These are phyloP conservation scores for Girardinichthys multiradiatus DNA, from an alignment of 2,113 vertebrate genomes.

Conservation along the genomic window DNA sequence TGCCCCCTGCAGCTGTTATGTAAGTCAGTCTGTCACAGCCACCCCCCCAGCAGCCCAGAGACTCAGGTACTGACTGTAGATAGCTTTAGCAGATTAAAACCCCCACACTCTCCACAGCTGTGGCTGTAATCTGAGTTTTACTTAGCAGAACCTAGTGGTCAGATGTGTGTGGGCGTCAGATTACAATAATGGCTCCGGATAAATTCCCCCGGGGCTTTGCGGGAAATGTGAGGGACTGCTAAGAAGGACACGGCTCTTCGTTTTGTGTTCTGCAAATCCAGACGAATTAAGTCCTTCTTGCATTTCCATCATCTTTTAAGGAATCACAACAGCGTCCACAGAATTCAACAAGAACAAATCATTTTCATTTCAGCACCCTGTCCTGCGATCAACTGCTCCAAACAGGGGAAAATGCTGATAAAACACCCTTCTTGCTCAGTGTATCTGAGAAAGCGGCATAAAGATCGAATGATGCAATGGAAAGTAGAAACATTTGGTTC, in stretches of 20 bases:
- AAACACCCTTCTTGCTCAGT: slow-evolving; percentile 17
- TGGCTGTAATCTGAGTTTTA: slow-evolving; percentile 65
- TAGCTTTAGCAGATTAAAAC: slow-evolving; percentile 66
- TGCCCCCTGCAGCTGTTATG: slow-evolving; percentile 18
- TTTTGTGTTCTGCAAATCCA: not conserved
- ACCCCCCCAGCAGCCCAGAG: slow-evolving; percentile 16
- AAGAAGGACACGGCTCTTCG: not conserved
- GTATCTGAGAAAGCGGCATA: slow-evolving; percentile 2
- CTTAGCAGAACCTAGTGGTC: slow-evolving; percentile 53
- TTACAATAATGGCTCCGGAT: slow-evolving; percentile 66
- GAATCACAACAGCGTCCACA: not conserved
- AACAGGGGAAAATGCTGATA: slow-evolving; percentile 27
- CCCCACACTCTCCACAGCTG: slow-evolving; percentile 48
- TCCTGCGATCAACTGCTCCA: slow-evolving; percentile 15
- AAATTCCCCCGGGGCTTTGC: slow-evolving; percentile 41
- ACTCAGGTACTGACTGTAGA: slow-evolving; percentile 29
- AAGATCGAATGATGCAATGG: slow-evolving; percentile 13
- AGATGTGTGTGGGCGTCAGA: slow-evolving; percentile 52
- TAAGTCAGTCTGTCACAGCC: slow-evolving; percentile 17
- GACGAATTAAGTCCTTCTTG: not conserved
- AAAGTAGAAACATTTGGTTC: not conserved
- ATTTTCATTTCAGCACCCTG: slow-evolving; percentile 21
- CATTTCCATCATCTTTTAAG: slow-evolving; percentile 3
- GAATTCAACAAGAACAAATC: slow-evolving; percentile 36
- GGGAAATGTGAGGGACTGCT: not conserved